Base-by-base conservation (phyloP, 1,140 invertebrate genomes). In the Pachyrhynchus sulphureomaculatus region DNA sequence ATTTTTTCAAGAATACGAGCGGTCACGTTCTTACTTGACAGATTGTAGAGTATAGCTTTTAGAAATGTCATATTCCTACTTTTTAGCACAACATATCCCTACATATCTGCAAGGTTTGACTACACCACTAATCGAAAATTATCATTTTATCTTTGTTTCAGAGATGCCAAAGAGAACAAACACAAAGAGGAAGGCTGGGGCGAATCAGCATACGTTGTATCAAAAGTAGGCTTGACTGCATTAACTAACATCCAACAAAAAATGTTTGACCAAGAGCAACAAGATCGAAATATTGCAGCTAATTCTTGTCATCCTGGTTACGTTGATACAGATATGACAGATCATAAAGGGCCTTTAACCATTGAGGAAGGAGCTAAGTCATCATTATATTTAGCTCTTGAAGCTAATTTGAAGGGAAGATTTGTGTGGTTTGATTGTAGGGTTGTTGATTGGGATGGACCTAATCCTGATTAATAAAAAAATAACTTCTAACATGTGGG, bases 241-340 rank as follows among this genome's bases (percentile, higher is more conserved):
- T 72, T 88, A 61, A 78, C 82, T 13, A 73, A 79, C 42, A 80
- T 88, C 49, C 85, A 87, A 62, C 85, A 87, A 65, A 65, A 75
- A 39, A 66, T 79, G 36, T 79, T 88, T 51, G 70, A 82, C 54
- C 60, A 65, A 4, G 79, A 84, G 65, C 9, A 51, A 1, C 64
- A 59, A 12, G 68, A 67, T 29, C 62, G 74, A 2, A 83, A 85
- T 68, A 78, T 88, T 45, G 74, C 83, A 18, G 79, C 86, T 0
- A 88, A 88, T 77, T 70, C 78, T 37, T 82, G 85, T 33, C 80
- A 84, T 71, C 82, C 82, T 29, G 81, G 80, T 21, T 88, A 86
- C 74, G 87, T 89, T 2, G 78, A 83, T 49, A 90, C 88, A 0
- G 85, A 88, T 68, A 86, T 89, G 86, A 82, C 26, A 9, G 26